Conservation (phyloP, 1,140 invertebrate genomes). For the Papilio xuthus region DNA sequence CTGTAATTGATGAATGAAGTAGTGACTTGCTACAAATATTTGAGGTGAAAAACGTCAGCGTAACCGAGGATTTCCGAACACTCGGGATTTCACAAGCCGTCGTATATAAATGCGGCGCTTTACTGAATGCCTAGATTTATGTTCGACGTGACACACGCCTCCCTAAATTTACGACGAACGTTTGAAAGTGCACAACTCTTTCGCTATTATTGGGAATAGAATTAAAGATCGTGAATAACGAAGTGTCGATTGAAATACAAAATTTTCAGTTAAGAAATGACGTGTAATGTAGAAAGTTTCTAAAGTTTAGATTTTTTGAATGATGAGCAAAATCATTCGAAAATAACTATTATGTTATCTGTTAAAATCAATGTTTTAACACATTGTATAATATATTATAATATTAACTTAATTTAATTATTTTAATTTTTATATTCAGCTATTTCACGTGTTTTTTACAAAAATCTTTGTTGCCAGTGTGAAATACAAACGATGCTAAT, state of each 20-base stretch:
- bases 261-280: too few species aligned
- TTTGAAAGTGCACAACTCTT: slow-evolving; percentile 27
- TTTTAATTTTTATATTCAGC: too few species aligned
- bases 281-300: too few species aligned
- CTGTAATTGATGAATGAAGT: not conserved
- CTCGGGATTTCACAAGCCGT: not conserved
- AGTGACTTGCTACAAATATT: slow-evolving; percentile 11
- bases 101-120: slow-evolving; percentile 27
- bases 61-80: not conserved
- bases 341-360: too few species aligned
- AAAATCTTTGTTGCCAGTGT: not conserved
- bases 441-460: not conserved
- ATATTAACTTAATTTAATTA: too few species aligned
- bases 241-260: not conserved
- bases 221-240: slow-evolving; percentile 9
- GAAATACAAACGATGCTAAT: not conserved
- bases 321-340: too few species aligned
- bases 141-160: slow-evolving; percentile 30
- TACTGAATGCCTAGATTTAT: slow-evolving; percentile 33
- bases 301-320: too few species aligned
- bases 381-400: too few species aligned
- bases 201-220: not conserved
- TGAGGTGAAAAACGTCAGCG: not conserved
- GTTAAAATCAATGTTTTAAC: too few species aligned
- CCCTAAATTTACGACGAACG: slow-evolving; percentile 24